Evolutionary conservation across 2,888 invertebrate species (phyloP).

Genomic region (Phaedon cochleariae): DNA sequence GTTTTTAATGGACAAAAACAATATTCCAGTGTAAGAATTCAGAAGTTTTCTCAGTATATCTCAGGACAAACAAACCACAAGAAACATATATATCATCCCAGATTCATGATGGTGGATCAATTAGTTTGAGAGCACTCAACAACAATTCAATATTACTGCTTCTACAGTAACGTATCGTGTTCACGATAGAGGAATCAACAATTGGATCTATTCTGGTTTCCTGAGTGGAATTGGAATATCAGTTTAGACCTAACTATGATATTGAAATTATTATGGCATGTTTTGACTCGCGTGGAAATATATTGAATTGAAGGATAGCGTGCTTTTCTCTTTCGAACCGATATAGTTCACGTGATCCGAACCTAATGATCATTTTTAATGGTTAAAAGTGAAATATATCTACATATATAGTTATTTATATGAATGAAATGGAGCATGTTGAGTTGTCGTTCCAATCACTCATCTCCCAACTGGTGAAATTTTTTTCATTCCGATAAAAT

Average conservation of each 20-base stretch:
- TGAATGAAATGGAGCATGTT: conserved; percentile 24
- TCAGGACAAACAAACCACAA: too few species aligned
- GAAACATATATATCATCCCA: too few species aligned
- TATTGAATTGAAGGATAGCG: conserved; percentile 39
- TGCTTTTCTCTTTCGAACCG: conserved; percentile 28
- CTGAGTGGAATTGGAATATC: conserved; percentile 28
- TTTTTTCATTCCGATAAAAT: too few species aligned
- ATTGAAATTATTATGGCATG: conserved; percentile 33
- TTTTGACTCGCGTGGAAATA: conserved; percentile 31
- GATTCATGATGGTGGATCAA: too few species aligned
- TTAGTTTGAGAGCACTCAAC: too few species aligned
- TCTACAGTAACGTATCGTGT: conserved; percentile 5
- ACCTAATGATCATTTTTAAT: conserved; percentile 8
- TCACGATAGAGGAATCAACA: conserved; percentile 7
- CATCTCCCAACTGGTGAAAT: too few species aligned
- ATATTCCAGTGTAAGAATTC: too few species aligned
- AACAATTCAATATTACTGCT: background rate
- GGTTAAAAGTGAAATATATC: conserved; percentile 8
- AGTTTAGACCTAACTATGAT: conserved; percentile 21
- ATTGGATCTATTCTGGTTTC: background rate
- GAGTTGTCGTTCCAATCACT: too few species aligned
- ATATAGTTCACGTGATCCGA: conserved; percentile 24
- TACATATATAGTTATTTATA: too few species aligned
- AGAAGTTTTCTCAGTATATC: too few species aligned
- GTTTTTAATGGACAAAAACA: too few species aligned